These are phyloP conservation scores for Solea solea DNA, from an alignment of 2,113 vertebrate species.

Conservation along the genomic window DNA sequence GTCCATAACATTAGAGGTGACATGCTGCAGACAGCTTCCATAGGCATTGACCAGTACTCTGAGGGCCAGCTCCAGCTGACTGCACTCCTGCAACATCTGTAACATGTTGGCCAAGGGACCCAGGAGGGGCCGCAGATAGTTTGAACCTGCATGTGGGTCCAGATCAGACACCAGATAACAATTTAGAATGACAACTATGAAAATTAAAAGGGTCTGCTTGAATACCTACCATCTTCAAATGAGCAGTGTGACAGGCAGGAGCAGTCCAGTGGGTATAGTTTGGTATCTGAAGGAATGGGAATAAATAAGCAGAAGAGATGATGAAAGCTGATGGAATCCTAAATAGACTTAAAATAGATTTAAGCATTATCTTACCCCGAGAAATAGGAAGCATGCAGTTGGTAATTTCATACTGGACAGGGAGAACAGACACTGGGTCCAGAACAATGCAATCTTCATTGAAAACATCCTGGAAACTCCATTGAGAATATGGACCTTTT, in stretches of 20 bases:
- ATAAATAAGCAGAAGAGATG: neutral
- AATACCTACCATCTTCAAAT: slow-evolving; percentile 83
- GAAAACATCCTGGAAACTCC: slow-evolving; percentile 89
- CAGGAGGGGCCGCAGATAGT: slow-evolving; percentile 78
- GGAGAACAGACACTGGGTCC: slow-evolving; percentile 86
- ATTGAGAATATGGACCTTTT: slow-evolving; percentile 86
- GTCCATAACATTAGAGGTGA: slow-evolving; percentile 85
- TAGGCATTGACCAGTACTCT: slow-evolving; percentile 82
- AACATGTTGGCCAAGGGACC: slow-evolving; percentile 82
- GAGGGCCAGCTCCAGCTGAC: slow-evolving; percentile 90
- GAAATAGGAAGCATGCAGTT: slow-evolving; percentile 84
- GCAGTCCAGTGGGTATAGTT: slow-evolving; percentile 87
- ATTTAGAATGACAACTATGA: slow-evolving; percentile 1
- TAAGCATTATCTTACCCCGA: slow-evolving; percentile 76
- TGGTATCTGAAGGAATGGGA: slow-evolving; percentile 80
- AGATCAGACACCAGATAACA: neutral
- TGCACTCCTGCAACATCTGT: slow-evolving; percentile 91
- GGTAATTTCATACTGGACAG: slow-evolving; percentile 89
- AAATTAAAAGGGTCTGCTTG: neutral
- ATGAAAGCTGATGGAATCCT: neutral
- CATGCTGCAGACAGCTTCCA: slow-evolving; percentile 87
- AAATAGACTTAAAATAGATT: neutral
- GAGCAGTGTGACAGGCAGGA: slow-evolving; percentile 87
- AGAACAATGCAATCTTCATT: slow-evolving; percentile 94
- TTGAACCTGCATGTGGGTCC: slow-evolving; percentile 71